Conservation (phyloP, 2,888 invertebrate genomes). For the Drosophila bunnanda region DNA sequence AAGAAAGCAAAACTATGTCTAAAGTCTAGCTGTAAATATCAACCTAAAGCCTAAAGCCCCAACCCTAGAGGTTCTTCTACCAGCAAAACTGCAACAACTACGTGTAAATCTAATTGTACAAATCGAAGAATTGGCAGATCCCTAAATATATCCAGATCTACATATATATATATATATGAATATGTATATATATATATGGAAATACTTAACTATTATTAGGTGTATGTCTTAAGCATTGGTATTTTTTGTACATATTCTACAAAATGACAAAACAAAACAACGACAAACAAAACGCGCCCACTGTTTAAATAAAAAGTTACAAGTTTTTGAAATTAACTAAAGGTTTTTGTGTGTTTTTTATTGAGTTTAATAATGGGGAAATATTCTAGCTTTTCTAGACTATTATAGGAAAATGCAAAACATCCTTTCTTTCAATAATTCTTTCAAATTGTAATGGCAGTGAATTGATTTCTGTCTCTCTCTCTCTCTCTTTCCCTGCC, state of each 20-base stretch:
- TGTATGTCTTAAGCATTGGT: conserved; percentile 67
- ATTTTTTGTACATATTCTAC: conserved; percentile 62
- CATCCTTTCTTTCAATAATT: too few relatives aligned
- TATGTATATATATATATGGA: conserved; percentile 16
- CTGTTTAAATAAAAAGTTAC: conserved; percentile 78
- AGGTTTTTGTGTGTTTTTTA: background rate
- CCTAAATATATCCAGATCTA: conserved; percentile 11
- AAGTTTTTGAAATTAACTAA: conserved; percentile 67
- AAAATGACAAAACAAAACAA: conserved; percentile 35
- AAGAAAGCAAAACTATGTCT: conserved; percentile 46
- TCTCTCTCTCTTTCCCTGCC: too few relatives aligned
- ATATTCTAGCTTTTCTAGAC: too few relatives aligned
- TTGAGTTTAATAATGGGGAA: background rate
- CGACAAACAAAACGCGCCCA: conserved; percentile 46
- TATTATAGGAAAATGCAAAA: too few relatives aligned
- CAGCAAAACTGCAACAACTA: conserved; percentile 39
- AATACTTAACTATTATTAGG: conserved; percentile 53
- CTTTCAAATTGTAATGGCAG: too few relatives aligned
- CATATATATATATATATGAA: conserved; percentile 21
- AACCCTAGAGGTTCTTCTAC: conserved; percentile 47
- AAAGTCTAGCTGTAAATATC: conserved; percentile 70
- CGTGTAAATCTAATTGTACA: conserved; percentile 73
- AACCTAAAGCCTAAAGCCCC: conserved; percentile 36
- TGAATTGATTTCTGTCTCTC: too few relatives aligned
- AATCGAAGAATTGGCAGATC: conserved; percentile 64